These are phyloP conservation scores for Eidolon helvum DNA, from an alignment of 2,113 vertebrate genomes.

Conservation along the genomic window DNA sequence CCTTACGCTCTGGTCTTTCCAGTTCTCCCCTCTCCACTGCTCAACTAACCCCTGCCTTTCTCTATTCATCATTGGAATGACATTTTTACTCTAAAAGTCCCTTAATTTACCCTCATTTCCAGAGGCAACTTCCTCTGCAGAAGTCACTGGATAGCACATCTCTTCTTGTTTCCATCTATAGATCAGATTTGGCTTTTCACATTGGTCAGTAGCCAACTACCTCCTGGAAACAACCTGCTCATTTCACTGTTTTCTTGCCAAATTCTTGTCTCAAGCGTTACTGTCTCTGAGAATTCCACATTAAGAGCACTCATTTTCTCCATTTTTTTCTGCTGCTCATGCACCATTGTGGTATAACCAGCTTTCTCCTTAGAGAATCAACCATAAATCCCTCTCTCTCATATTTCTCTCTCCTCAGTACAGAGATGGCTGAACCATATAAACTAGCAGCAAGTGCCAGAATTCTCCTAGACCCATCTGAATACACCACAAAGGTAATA, in stretches of 20 bases:
- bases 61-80: neutral
- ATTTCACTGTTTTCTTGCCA: neutral
- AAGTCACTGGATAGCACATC: constrained; percentile 9
- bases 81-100: neutral
- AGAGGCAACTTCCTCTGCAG: constrained; percentile 10
- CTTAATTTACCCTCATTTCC: neutral
- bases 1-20: neutral
- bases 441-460: neutral
- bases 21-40: neutral
- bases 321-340: neutral
- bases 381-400: neutral
- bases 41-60: neutral
- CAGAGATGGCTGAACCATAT: neutral
- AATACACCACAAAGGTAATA: neutral
- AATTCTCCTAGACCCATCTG: neutral
- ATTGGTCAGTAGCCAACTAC: constrained; percentile 20
- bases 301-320: neutral
- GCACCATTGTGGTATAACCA: neutral
- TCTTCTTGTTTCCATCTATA: constrained; percentile 17
- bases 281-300: constrained; percentile 3
- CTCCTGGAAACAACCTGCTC: constrained; percentile 46
- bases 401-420: neutral
- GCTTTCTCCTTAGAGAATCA: constrained; percentile 7
- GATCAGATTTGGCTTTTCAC: constrained; percentile 30
- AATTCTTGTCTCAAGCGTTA: neutral